Evolutionary conservation across 2,113 vertebrate genomes (phyloP).

Genomic region (Catharus fuscescens): DNA sequence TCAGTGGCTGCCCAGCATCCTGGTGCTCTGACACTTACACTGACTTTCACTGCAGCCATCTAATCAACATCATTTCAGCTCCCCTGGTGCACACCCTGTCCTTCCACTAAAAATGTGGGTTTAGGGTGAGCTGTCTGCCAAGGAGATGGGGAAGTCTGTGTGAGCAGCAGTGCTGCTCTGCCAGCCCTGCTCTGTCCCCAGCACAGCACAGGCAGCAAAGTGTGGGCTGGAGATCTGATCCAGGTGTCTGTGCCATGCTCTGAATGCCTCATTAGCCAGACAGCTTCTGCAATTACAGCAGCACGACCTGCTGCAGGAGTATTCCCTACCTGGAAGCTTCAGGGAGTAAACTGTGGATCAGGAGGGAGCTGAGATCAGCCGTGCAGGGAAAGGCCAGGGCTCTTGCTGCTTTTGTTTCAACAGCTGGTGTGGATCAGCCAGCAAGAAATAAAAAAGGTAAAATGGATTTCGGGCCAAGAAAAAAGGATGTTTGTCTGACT

Average conservation of each 20-base stretch:
- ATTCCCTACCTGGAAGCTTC: neutral
- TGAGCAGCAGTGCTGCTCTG: neutral
- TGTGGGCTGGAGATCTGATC: neutral
- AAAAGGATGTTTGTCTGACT: neutral
- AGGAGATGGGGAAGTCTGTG: accelerated
- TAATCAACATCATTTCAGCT: neutral
- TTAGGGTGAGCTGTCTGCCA: neutral
- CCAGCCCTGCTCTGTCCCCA: neutral
- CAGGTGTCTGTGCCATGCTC: accelerated
- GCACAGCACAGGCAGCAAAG: neutral
- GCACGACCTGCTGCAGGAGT: neutral
- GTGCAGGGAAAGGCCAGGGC: accelerated
- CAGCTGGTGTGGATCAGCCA: neutral
- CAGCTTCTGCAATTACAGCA: neutral
- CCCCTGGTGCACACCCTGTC: neutral
- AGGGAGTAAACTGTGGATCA: accelerated
- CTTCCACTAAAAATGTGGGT: neutral
- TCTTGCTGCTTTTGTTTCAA: neutral
- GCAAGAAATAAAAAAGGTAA: neutral
- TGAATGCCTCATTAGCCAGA: neutral
- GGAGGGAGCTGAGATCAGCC: accelerated
- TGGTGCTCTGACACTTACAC: neutral
- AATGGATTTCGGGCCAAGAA: neutral
- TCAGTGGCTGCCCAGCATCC: neutral
- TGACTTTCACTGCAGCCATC: accelerated